Evolutionary conservation across 2,797 vertebrate species (phyloP), one percentile per base, ranked within the genome.

Genomic region (Botia almorhae): DNA sequence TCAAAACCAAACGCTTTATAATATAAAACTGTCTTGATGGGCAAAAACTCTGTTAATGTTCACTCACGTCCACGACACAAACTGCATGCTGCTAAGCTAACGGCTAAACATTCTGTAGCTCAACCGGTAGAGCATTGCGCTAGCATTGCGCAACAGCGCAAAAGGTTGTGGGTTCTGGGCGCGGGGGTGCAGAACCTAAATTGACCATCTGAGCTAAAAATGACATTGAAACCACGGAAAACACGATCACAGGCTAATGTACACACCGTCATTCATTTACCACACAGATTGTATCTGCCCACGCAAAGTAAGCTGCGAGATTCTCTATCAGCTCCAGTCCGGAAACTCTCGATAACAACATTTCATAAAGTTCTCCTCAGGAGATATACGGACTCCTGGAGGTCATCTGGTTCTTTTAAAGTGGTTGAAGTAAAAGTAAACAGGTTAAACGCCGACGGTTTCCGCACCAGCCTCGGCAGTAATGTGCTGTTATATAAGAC

Each of bases 221-320:
- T 78, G 67, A 78, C 33, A 33, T 33, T 33, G 50, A 83, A 67
- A 21, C 69, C 26, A 72, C 76, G 67, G 82, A 77, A 76, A 79
- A 65, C 33, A 39, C 56, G 16, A 70, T 23, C 46, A 69, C 51
- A 3, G 48, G 17, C 70, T 72, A 68, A 77, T 75, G 69, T 76
- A 63, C 76, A 76, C 71, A 67, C 58, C 76, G 67, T 80, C 73
- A 78, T 78, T 76, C 50, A 74, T 71, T 56, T 78, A 80, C 63
- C 43, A 69, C 63, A 72, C 48, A 23, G 82, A 81, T 85, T 29
- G 69, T 65, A 83, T 80, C 76, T 74, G 70, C 81, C 58, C 64
- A 29, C 43, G 65, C 56, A 81, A 43, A 33, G 72, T 53, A 72
- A 46, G 21, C 63, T 16, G 58, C 50, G 68, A 58, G 53, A 4